phyloP scores from a whole-genome alignment of 1,140 invertebrate genomes.

The Pentalonia nigronervosa region DNA sequence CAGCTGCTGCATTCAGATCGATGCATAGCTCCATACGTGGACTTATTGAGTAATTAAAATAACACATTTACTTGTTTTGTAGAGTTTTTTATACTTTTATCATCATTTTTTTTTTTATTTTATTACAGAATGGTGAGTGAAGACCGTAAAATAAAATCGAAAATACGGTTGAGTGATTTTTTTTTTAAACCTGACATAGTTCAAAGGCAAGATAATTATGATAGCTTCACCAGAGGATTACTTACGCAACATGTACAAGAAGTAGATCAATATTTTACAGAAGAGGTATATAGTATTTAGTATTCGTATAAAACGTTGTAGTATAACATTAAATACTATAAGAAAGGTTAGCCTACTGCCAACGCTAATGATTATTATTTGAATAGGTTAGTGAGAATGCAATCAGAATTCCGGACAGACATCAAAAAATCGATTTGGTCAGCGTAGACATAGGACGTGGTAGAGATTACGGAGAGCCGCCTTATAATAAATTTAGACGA shows the following conservation, averaged over 20 bases:
- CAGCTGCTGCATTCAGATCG: constrained; percentile 69
- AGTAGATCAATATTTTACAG: constrained; percentile 75
- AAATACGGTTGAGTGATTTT: constrained; percentile 56
- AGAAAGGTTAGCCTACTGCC: neutral
- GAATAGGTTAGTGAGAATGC: neutral
- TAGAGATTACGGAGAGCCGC: constrained; percentile 87
- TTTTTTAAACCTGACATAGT: constrained; percentile 57
- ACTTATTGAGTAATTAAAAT: constrained; percentile 7
- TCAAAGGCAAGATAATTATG: constrained; percentile 58
- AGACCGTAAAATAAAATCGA: constrained; percentile 14
- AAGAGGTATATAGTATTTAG: constrained; percentile 66
- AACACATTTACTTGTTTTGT: neutral
- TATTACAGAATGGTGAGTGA: constrained; percentile 58
- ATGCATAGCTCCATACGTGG: constrained; percentile 66
- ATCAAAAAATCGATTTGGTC: constrained; percentile 83
- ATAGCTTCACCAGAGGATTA: constrained; percentile 68
- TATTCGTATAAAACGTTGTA: neutral
- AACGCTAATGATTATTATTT: neutral
- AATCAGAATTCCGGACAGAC: constrained; percentile 60
- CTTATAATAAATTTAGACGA: constrained; percentile 81
- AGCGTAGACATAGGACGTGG: constrained; percentile 78
- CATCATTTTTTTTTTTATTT: neutral
- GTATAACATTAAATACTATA: neutral
- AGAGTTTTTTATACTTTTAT: no score
- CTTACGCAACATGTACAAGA: constrained; percentile 73